phyloP scores from a whole-genome alignment of 1,140 invertebrate genomes.

The Neodiprion fabricii region DNA sequence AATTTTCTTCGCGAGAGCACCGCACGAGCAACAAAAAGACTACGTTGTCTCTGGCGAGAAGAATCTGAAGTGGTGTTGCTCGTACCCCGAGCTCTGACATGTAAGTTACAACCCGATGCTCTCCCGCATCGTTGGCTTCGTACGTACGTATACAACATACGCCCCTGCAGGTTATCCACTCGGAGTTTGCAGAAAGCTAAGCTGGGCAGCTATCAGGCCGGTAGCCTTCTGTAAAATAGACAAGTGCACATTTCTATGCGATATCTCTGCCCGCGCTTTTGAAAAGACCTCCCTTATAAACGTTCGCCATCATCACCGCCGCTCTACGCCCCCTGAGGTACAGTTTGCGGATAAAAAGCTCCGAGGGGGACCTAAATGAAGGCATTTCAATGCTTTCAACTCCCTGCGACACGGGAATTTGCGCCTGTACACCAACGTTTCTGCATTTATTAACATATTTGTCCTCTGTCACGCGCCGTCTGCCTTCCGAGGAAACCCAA shows the following conservation, averaged over 20 bases:
- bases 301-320: too few species aligned
- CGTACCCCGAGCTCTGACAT: too few species aligned
- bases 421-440: slow-evolving; percentile 9
- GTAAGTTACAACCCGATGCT: too few species aligned
- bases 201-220: slow-evolving; percentile 21
- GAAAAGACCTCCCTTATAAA: slow-evolving; percentile 33
- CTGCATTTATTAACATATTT: slow-evolving; percentile 11
- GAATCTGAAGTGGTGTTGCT: too few species aligned
- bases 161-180: slow-evolving; percentile 29
- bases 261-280: slow-evolving; percentile 31
- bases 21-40: too few species aligned
- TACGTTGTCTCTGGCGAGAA: too few species aligned
- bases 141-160: neutral
- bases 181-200: slow-evolving; percentile 25
- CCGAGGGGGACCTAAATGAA: slow-evolving; percentile 9
- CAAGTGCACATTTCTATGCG: slow-evolving; percentile 33
- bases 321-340: neutral
- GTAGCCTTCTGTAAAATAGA: slow-evolving; percentile 30
- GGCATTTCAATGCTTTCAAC: slow-evolving; percentile 18
- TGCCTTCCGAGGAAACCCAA: neutral
- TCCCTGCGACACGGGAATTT: slow-evolving; percentile 7
- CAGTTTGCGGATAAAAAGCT: slow-evolving; percentile 9
- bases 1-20: too few species aligned
- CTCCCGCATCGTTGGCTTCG: too few species aligned
- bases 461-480: neutral